Evolutionary conservation across 2,113 vertebrate species (phyloP), one percentile per base, ranked within the genome.

Genomic region (Periophthalmodon schlosseri): DNA sequence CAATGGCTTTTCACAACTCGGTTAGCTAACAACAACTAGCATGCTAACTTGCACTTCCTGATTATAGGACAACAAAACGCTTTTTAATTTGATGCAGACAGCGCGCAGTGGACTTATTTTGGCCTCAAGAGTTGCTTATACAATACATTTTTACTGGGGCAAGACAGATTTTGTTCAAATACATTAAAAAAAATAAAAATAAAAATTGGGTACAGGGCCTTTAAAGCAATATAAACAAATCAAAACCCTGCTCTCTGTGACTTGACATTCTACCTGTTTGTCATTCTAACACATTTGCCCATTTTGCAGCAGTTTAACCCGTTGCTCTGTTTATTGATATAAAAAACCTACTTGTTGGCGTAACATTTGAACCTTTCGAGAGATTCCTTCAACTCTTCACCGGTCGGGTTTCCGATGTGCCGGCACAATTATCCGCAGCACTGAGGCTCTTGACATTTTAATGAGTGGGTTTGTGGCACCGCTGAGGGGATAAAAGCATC

Each of bases 401-500:
- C 63, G 5, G 57, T 28, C 23, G 23, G 3, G 11, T 60, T n/a
- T 60, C 57, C 13, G 2, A 16, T 9, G 24, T 15, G 58, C 12
- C 23, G 16, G 33, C 34, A 65, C 63, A 65, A 39, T 65, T 39
- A 36, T 65, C 33, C 58, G 11, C 33, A 36, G 7, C 63, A 9
- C 34, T 20, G 33, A 39, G 39, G 63, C 63, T n/a, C 63, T 65
- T 39, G 33, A 65, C 33, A 65, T 65, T 65, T 39, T 65, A 65
- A 65, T 65, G 63, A 65, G 63, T n/a, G 63, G 24, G 9, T n/a
- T 65, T 36, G 24, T 34, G 5, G 6, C 24, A 18, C 5, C 34
- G 34, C 33, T 65, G 63, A 39, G 9, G 18, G 34, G 36, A 65
- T 65, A 65, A 65, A 65, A 65, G 63, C 63, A n/a, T 65, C 63